These are phyloP conservation scores for Euzetes globulus DNA, from an alignment of 2,888 invertebrate genomes.

Conservation along the genomic window DNA sequence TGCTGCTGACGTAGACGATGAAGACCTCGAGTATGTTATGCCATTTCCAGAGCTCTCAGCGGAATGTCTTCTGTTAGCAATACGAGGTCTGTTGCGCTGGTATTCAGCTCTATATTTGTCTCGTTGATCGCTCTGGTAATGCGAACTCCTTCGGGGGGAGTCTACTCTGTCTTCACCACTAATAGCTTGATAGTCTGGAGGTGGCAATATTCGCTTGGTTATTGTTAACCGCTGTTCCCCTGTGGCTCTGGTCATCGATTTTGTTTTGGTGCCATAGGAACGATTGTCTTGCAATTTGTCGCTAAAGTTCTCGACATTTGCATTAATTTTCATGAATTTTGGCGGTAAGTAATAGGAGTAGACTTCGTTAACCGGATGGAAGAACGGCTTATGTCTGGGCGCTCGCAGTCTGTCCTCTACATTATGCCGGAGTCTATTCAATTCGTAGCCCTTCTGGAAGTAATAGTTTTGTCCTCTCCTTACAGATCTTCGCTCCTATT, in stretches of 20 bases:
- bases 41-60: background rate
- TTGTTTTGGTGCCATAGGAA: background rate
- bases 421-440: constrained; percentile 29
- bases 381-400: constrained; percentile 26
- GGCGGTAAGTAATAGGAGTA: constrained; percentile 11
- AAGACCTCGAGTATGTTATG: background rate
- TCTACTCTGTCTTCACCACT: no score
- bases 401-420: background rate
- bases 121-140: no score
- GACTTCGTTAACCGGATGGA: constrained; percentile 21
- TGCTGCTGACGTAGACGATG: background rate
- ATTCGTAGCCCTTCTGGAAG: constrained; percentile 30
- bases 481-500: constrained; percentile 2
- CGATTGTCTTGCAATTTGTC: background rate
- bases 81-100: no score
- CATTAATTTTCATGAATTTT: background rate
- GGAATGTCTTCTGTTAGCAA: no score
- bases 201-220: background rate
- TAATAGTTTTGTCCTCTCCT: constrained; percentile 31
- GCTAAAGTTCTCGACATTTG: constrained; percentile 18
- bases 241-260: background rate
- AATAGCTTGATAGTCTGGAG: background rate
- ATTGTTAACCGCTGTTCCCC: background rate
- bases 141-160: no score
- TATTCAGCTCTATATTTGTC: no score